Percentiles rank a stretch among this genome's conserved stretches.
Evolutionary conservation across 1,140 invertebrate species (phyloP).

Genomic region (Neodiprion virginianus): DNA sequence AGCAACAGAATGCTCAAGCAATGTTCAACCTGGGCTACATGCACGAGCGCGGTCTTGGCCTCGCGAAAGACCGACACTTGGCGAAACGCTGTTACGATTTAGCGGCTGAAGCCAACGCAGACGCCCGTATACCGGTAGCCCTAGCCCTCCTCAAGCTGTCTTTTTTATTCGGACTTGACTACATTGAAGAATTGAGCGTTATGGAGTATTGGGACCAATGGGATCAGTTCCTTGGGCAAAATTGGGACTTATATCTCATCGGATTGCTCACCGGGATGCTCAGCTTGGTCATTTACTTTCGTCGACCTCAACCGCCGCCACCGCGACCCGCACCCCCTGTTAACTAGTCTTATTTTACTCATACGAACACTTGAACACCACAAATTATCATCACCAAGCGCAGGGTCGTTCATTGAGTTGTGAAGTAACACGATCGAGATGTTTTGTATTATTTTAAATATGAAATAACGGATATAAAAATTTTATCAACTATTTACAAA

Average conservation of each 20-base stretch:
- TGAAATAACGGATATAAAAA: too few species aligned
- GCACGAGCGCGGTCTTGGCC: constrained; percentile 96
- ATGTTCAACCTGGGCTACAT: constrained; percentile 99
- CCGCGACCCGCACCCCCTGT: constrained; percentile 39
- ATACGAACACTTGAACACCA: background rate
- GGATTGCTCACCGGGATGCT: constrained; percentile 82
- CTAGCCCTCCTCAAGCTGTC: constrained; percentile 91
- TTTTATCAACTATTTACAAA: too few species aligned
- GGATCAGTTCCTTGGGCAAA: constrained; percentile 71
- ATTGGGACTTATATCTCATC: constrained; percentile 95
- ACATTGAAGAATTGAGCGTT: constrained; percentile 72
- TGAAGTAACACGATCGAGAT: too few species aligned
- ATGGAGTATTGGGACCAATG: constrained; percentile 52
- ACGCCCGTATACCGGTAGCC: constrained; percentile 94
- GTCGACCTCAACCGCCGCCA: constrained; percentile 67
- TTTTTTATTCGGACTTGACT: constrained; percentile 77
- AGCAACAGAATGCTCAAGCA: constrained; percentile 96
- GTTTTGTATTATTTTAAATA: too few species aligned
- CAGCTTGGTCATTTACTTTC: constrained; percentile 80
- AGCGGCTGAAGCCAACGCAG: constrained; percentile 92
- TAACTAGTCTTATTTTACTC: constrained; percentile 36
- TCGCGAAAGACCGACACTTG: constrained; percentile 76
- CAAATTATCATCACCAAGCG: background rate
- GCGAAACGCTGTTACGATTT: constrained; percentile 95
- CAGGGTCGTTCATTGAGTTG: background rate